phyloP scores from a whole-genome alignment of 2,888 invertebrate species.

The Nomada goodeniana region DNA sequence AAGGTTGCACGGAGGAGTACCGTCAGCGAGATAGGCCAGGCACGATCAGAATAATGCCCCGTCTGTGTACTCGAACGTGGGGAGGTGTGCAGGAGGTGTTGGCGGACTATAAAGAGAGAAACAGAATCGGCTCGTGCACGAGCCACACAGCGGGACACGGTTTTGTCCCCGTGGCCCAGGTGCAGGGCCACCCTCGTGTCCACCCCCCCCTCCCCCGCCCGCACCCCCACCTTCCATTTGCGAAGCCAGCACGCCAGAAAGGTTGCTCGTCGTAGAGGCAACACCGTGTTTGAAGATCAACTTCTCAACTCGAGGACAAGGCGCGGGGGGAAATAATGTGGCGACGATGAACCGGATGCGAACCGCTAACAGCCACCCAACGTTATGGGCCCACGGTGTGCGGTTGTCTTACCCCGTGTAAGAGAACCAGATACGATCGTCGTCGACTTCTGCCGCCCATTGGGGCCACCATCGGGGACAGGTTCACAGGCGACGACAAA shows the following conservation, averaged over 20 bases:
- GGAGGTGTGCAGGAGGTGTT: constrained; percentile 48
- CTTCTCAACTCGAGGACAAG: constrained; percentile 67
- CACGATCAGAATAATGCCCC: constrained; percentile 59
- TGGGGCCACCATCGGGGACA: constrained; percentile 65
- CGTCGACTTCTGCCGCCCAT: constrained; percentile 67
- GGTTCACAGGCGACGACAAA: constrained; percentile 62
- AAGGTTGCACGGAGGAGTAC: neutral
- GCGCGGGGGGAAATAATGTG: constrained; percentile 79
- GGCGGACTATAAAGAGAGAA: constrained; percentile 53
- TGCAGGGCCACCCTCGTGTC: constrained; percentile 63
- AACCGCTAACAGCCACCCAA: constrained; percentile 76
- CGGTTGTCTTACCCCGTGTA: constrained; percentile 74
- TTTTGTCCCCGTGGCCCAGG: constrained; percentile 67
- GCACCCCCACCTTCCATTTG: neutral
- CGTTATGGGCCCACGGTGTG: constrained; percentile 63
- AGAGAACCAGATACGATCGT: constrained; percentile 76
- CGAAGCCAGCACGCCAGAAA: constrained; percentile 36
- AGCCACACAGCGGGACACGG: constrained; percentile 63
- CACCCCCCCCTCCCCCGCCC: too few species aligned
- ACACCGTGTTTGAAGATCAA: constrained; percentile 61
- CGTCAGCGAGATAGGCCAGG: constrained; percentile 20
- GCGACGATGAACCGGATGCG: constrained; percentile 81
- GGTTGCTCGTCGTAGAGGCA: constrained; percentile 40
- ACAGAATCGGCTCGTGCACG: constrained; percentile 65
- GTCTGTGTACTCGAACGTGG: constrained; percentile 44